These are phyloP conservation scores for Helicorthomorpha holstii DNA, from an alignment of 1,140 invertebrate species.

Conservation along the genomic window DNA sequence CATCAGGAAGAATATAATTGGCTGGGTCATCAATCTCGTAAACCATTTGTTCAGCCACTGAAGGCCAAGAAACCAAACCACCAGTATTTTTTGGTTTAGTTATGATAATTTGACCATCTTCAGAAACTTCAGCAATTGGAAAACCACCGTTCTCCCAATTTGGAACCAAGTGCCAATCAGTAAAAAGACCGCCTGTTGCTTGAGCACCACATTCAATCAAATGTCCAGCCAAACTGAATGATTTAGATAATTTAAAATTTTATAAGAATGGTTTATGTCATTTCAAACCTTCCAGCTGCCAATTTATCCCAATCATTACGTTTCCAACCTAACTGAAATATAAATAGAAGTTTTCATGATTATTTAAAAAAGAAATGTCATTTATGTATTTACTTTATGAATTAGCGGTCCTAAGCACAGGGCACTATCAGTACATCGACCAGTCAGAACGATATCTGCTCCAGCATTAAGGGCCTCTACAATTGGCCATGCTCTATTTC, in stretches of 20 bases:
- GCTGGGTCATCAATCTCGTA: constrained; percentile 35
- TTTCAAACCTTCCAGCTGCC: constrained; percentile 18
- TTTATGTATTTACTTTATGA: constrained; percentile 20
- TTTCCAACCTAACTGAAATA: constrained; percentile 20
- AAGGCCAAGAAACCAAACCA: constrained; percentile 27
- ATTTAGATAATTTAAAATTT: neutral
- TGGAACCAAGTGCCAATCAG: constrained; percentile 31
- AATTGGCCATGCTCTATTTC: constrained; percentile 26
- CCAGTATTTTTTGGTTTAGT: constrained; percentile 33
- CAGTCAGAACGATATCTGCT: constrained; percentile 35
- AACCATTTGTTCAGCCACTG: constrained; percentile 32
- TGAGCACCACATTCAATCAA: constrained; percentile 38
- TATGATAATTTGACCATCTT: constrained; percentile 27
- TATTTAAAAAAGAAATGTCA: neutral
- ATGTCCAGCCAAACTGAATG: constrained; percentile 32
- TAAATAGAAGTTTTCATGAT: constrained; percentile 11
- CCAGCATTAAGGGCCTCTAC: constrained; percentile 29
- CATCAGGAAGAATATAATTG: constrained; percentile 33
- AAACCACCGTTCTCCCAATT: constrained; percentile 34
- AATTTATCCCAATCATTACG: constrained; percentile 27
- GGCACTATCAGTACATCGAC: constrained; percentile 34
- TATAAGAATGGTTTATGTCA: constrained; percentile 7
- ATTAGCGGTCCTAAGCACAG: constrained; percentile 31
- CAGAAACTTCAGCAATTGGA: constrained; percentile 30
- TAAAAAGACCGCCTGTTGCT: constrained; percentile 33